Conservation (phyloP, 2,113 vertebrate genomes). For the Pogona vitticeps region DNA sequence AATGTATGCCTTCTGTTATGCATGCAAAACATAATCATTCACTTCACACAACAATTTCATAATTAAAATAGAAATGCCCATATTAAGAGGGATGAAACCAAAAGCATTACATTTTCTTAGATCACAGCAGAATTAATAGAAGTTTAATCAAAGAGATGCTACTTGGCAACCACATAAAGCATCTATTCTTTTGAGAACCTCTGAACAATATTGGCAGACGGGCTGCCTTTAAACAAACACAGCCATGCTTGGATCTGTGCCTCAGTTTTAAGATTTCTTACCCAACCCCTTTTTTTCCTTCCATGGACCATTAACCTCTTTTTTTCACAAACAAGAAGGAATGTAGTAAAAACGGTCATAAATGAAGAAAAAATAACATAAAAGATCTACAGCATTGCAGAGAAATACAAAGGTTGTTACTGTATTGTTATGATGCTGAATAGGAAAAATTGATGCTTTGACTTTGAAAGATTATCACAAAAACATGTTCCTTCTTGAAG, state of each 20-base stretch:
- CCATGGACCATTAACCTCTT: background rate
- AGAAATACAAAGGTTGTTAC: background rate
- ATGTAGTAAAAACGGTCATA: background rate
- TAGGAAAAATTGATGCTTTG: background rate
- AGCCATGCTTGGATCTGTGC: slow-evolving; percentile 19
- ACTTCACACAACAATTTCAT: slow-evolving; percentile 37
- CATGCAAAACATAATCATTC: slow-evolving; percentile 26
- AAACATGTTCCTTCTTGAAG: background rate
- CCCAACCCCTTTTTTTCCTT: background rate
- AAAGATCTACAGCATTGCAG: background rate
- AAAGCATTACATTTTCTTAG: slow-evolving; percentile 53
- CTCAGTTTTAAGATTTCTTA: background rate
- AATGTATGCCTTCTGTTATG: background rate
- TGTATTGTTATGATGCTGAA: background rate
- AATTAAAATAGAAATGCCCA: slow-evolving; percentile 43
- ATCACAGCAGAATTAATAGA: slow-evolving; percentile 68
- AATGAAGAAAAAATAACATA: background rate
- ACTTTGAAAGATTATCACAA: background rate
- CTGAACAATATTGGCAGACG: slow-evolving; percentile 50
- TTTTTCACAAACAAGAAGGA: background rate
- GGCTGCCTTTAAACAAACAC: slow-evolving; percentile 55
- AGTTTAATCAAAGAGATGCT: slow-evolving; percentile 69
- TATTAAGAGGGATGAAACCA: slow-evolving; percentile 65
- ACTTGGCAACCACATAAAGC: slow-evolving; percentile 64
- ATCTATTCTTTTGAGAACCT: slow-evolving; percentile 48